Percentiles rank a stretch among this genome's conserved stretches.
Conservation (phyloP, 2,888 invertebrate genomes). For the Rotaria socialis region DNA sequence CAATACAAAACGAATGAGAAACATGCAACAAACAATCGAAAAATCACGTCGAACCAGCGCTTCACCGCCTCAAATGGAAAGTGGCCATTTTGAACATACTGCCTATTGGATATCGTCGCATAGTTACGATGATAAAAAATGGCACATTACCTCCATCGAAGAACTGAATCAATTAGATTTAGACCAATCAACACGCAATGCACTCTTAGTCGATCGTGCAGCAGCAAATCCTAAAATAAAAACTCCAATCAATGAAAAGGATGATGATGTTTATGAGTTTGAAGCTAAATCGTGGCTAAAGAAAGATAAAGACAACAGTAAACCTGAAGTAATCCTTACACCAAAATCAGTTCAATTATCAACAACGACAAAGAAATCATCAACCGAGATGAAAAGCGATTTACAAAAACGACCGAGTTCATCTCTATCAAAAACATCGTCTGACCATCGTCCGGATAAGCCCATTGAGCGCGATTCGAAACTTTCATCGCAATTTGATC, state of each 20-base stretch:
- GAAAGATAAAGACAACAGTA: background rate
- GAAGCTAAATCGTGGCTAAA: background rate
- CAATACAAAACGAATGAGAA: background rate
- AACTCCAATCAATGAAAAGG: background rate
- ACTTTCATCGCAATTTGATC: background rate
- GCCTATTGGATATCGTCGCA: conserved; percentile 18
- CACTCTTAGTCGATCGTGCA: background rate
- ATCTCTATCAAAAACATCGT: background rate
- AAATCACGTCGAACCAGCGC: too few species aligned
- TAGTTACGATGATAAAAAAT: background rate
- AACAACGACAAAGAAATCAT: background rate
- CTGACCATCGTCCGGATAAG: background rate
- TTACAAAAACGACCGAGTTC: background rate
- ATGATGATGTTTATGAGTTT: conserved; percentile 30
- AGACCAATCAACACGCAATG: background rate
- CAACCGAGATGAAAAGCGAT: background rate
- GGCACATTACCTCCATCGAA: conserved; percentile 8
- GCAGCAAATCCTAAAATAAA: background rate
- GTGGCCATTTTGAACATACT: conserved; percentile 9
- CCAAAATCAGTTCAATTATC: background rate
- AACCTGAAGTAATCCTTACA: background rate
- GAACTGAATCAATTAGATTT: background rate
- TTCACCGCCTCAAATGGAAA: background rate
- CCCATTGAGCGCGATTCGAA: background rate
- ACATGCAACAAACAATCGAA: background rate